Evolutionary conservation across 1,140 invertebrate species (phyloP), one percentile per base, ranked within the genome.

Genomic region (Leptopilina clavipes): DNA sequence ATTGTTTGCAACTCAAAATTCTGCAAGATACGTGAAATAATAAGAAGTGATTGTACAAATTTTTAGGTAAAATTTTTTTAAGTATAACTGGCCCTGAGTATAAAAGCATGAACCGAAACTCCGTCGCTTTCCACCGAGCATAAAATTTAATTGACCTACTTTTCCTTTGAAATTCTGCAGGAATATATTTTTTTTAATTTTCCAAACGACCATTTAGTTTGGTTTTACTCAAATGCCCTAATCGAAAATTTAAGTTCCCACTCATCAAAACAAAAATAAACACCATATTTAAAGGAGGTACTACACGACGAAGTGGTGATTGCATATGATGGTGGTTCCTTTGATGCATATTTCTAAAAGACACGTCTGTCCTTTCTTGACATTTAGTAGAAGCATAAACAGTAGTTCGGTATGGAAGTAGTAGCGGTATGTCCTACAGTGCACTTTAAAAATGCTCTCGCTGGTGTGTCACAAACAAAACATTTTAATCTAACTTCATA

Each of bases 141-240:
- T 71, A 72, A 37, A 71, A 59, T 3, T 18, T 52, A 14, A 43
- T 43, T 1, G 74, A 65, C 59, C 59, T 59, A 14, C 48, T 74
- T 73, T 76, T 81, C 74, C 72, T 25, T 12, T 65, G 40, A 31
- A 79, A 81, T 59, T 81, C 80, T n/a, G 18, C 10, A 43, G 73
- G 76, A 22, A 78, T n/a, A 44, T 40, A 70, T 5, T 70, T 18
- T 19, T 19, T 19, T 10, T 74, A 71, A 71, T 17, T 25, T 12
- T 65, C 18, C 10, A 79, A 56, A 17, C 31, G 6, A 11, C 76
- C 25, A 0, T 56, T 52, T 11, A 79, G 25, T 45, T 19, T 3
- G 1, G 56, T 5, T 9, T 11, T 43, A 40, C 37, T 3, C 14
- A 5, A 19, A 18, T 18, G 22, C 37, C 72, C 48, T 17, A 73